Percentiles rank a stretch among this genome's conserved stretches.
Conservation (phyloP, 2,113 vertebrate species). For the Cephalopholis sonnerati region DNA sequence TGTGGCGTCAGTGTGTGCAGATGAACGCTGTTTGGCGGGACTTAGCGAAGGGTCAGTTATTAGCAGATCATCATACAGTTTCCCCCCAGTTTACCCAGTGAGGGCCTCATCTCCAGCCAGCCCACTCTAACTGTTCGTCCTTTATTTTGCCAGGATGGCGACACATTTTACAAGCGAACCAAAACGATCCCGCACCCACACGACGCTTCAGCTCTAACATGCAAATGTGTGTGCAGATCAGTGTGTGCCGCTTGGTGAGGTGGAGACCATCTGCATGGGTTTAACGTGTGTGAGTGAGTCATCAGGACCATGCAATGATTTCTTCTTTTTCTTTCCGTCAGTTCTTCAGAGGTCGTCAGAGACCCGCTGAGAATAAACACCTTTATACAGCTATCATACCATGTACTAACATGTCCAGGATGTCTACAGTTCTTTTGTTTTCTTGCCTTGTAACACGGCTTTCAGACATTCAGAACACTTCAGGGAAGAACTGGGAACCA, state of each 20-base stretch:
- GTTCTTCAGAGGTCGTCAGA: background rate
- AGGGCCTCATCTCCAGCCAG: too few species aligned
- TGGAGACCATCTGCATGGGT: background rate
- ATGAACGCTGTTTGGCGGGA: too few species aligned
- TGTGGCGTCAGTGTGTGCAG: too few species aligned
- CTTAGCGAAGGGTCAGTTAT: background rate
- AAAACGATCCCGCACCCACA: constrained; percentile 3
- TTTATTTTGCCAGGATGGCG: background rate
- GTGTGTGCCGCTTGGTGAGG: background rate
- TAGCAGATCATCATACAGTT: background rate
- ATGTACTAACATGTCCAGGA: background rate
- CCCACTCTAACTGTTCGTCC: too few species aligned
- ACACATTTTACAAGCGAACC: background rate
- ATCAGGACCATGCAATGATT: background rate
- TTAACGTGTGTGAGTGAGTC: background rate
- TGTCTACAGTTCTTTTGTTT: background rate
- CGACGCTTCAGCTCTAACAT: background rate
- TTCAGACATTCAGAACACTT: background rate
- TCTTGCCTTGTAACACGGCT: background rate
- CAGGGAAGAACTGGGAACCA: constrained; percentile 7
- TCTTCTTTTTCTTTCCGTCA: background rate
- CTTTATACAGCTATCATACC: background rate
- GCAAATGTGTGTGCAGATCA: background rate
- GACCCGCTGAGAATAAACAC: too few species aligned
- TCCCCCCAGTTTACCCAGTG: background rate